A percentile compares a stretch with the other conserved stretches of the same genome.
Conservation (phyloP, 2,888 invertebrate species). For the Dryadula phaetusa region DNA sequence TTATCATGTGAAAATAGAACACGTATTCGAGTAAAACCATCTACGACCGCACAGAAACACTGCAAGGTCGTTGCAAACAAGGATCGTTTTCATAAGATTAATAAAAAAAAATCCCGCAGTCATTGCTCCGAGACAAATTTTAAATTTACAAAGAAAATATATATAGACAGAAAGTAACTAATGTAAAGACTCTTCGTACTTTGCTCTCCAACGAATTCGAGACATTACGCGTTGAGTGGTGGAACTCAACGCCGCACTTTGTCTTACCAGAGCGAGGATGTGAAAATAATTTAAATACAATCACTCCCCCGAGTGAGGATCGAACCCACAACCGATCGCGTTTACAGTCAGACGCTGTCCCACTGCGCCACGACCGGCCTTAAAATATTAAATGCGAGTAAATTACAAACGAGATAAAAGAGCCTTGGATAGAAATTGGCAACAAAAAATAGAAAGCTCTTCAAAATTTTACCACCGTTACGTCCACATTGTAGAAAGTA, state of each 20-base stretch:
- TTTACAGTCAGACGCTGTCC: no score
- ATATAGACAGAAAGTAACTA: no score
- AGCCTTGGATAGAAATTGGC: constrained; percentile 16
- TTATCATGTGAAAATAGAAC: background rate
- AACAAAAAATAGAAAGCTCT: constrained; percentile 18
- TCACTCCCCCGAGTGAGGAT: no score
- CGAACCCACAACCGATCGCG: no score
- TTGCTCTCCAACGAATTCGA: no score
- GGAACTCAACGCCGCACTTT: no score
- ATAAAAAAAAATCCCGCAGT: constrained; percentile 40
- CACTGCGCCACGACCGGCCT: no score
- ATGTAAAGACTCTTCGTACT: no score
- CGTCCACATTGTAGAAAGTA: constrained; percentile 9
- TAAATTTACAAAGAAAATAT: background rate
- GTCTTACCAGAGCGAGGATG: no score
- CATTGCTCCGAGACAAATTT: constrained; percentile 36
- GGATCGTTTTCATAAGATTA: constrained; percentile 48
- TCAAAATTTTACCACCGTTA: constrained; percentile 19
- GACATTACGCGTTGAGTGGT: no score
- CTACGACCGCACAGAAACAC: constrained; percentile 42
- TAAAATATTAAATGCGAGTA: background rate
- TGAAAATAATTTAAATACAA: no score
- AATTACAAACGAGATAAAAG: background rate
- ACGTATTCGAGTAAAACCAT: constrained; percentile 16
- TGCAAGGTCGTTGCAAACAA: constrained; percentile 52